Base-by-base conservation (phyloP, 2,888 invertebrate species). In the Scaptomyza parva region DNA sequence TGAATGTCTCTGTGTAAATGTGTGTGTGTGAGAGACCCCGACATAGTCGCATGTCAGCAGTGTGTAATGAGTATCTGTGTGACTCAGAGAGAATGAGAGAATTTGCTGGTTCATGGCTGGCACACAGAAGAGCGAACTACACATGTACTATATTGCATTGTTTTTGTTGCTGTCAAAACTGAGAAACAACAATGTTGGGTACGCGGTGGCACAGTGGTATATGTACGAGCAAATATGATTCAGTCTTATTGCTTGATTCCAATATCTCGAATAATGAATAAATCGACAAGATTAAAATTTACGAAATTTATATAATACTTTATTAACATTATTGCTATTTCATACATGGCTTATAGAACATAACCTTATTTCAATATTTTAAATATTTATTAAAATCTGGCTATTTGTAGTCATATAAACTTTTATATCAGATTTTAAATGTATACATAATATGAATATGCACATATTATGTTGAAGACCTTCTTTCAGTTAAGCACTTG, bases 241-340 rank as follows among this genome's bases (percentile, higher is more conserved):
- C 5, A 5, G 14, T 24, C 14, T 1, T 5, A 17, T 28, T 44
- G 3, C 12, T 17, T 6, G 5, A 3, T 30, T 18, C 12, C 28
- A 14, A n/a, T 30, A 39, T 30, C 12, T 3, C 17, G 17, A 17
- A 37, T 7, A 43, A 52, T 33, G 0, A 37, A 9, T 37, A 17
- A 37, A 17, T 17, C 7, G 14, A 5, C 1, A n/a, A 5, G 17
- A 9, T 22, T 11, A 8, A 48, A 39, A 35, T 17, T 33, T 55
- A 3, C 37, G 26, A 40, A 44, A 28, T 30, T 18, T 58, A 45
- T 73, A 69, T 47, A 54, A 69, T 69, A 73, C 60, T 73, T 73
- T 73, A 73, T 69, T 72, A 60, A 59, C 52, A 64, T 55, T 72
- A 69, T 69, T 72, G 26, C 35, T 62, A 41, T 18, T 52, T 65